phyloP scores from a whole-genome alignment of 2,113 vertebrate species.

The Prolemur simus region DNA sequence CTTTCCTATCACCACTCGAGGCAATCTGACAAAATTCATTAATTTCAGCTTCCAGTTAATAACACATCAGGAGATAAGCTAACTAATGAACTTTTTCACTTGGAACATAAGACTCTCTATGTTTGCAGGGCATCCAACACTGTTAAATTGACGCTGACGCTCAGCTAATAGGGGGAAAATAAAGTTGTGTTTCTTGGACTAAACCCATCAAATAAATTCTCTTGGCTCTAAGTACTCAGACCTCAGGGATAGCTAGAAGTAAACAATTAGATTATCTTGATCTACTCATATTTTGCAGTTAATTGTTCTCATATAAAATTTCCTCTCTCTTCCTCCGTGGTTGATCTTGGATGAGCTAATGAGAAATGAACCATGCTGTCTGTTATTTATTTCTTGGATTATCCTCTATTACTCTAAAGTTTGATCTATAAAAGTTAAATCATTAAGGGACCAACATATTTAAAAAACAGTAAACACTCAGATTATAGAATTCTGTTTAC shows the following conservation, averaged over 20 bases:
- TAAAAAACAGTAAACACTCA: background rate
- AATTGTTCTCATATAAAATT: constrained; percentile 42
- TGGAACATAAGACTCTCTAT: background rate
- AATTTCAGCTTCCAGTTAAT: constrained; percentile 43
- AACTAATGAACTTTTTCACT: constrained; percentile 48
- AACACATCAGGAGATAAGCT: constrained; percentile 19
- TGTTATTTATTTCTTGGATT: constrained; percentile 64
- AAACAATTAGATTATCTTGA: constrained; percentile 58
- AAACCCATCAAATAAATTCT: constrained; percentile 56
- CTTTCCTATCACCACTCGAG: background rate
- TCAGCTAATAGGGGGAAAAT: background rate
- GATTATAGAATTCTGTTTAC: constrained; percentile 4
- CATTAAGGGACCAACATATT: constrained; percentile 7
- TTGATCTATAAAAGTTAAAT: constrained; percentile 65
- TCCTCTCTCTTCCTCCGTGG: background rate
- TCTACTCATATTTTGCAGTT: constrained; percentile 28
- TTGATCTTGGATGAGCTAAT: constrained; percentile 44
- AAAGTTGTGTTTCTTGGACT: constrained; percentile 8
- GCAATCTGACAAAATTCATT: constrained; percentile 55
- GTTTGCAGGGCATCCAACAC: background rate
- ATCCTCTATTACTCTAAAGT: background rate
- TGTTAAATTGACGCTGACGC: background rate
- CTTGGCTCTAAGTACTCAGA: background rate
- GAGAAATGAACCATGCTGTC: constrained; percentile 48
- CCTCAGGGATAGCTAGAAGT: constrained; percentile 23